Evolutionary conservation across 2,797 vertebrate species (phyloP), one percentile per base, ranked within the genome.

Genomic region (Rhynchotus rufescens): DNA sequence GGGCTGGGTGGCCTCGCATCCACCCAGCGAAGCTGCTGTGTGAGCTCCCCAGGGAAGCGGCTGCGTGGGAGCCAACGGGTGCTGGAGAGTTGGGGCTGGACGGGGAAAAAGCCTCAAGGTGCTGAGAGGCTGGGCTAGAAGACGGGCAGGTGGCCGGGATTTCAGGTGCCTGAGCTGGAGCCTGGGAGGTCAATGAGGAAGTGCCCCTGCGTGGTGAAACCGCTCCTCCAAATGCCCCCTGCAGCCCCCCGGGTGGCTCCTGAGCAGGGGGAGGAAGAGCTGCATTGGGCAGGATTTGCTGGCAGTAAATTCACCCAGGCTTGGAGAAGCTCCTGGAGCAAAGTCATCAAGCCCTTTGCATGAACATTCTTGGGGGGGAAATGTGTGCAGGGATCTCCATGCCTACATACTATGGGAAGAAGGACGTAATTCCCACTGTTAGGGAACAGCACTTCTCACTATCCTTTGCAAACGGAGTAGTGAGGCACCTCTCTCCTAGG

Each of bases 311-410:
- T 19, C 56, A 36, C 28, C 3, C 62, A 6, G 34, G 82, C 1
- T 0, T 59, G 61, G 49, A 30, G 0, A 0, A n/a, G 49, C 66
- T 91, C 49, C 82, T 52, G 56, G 77, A 84, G 59, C 65, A 60
- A 74, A 77, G 13, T 22, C 15, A 6, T 19, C 0, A 28, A 67
- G 71, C 52, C 34, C 84, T 66, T 52, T 59, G 81, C 61, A 34
- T 1, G 9, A 56, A 30, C 0, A 0, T 52, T 83, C 74, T 4
- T 17, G 22, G 80, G 59, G 25, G 49, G 38, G n/a, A n/a, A n/a
- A n/a, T n/a, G 69, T 59, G 83, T 76, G 21, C 56, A 47, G 42
- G 56, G 44, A 38, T 47, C 15, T 72, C 82, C 25, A 44, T 75
- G 51, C 61, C 71, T 81, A 49, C 83, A 40, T 8, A 20, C 51